These are phyloP conservation scores for Strigamia maritima DNA, from an alignment of 2,888 invertebrate genomes.

Conservation along the genomic window DNA sequence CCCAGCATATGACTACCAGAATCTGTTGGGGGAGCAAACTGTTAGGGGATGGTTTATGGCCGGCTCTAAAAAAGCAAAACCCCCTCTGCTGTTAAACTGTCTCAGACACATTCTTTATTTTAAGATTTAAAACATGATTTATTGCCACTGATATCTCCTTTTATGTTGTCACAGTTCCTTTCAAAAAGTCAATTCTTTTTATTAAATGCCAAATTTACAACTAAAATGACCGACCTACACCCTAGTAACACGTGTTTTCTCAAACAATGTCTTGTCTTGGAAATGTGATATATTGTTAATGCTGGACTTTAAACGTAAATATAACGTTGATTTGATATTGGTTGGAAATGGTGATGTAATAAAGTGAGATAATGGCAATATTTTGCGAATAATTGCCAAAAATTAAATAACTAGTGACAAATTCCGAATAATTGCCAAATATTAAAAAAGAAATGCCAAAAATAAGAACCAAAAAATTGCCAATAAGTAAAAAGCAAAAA, in stretches of 20 bases:
- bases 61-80: not conserved
- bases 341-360: no score
- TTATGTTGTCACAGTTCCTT: not conserved
- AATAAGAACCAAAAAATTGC: no score
- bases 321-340: no score
- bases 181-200: not conserved
- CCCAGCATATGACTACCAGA: not conserved
- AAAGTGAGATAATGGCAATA: no score
- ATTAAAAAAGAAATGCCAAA: no score
- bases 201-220: not conserved
- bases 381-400: no score
- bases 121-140: conserved; percentile 10
- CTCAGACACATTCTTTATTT: not conserved
- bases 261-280: no score
- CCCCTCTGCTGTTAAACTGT: not conserved
- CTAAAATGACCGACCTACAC: not conserved
- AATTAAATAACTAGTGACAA: no score
- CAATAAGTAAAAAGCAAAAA: no score
- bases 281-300: no score
- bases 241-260: not conserved
- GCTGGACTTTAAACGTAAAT: no score
- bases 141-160: not conserved
- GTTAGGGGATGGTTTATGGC: not conserved
- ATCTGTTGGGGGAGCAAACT: not conserved
- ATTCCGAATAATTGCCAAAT: no score